phyloP scores from a whole-genome alignment of 1,140 invertebrate genomes.

The Ceratina australensis region DNA sequence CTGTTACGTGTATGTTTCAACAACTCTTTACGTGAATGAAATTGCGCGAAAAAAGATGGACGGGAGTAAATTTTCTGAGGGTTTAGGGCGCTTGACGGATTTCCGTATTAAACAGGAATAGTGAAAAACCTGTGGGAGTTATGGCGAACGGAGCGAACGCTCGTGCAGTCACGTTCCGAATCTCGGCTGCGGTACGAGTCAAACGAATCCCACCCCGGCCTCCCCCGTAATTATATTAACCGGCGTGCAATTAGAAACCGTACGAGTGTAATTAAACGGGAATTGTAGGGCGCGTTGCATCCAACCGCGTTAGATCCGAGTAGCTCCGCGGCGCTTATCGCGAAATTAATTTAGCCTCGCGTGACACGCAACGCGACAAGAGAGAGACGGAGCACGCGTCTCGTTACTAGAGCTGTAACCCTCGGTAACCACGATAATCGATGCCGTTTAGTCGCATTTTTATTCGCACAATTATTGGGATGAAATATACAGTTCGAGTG shows the following conservation, averaged over 20 bases:
- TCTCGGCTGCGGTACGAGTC: not conserved
- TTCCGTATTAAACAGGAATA: too few relatives aligned
- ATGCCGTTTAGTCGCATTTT: too few relatives aligned
- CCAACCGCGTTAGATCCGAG: slow-evolving; percentile 21
- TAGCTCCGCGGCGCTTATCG: slow-evolving; percentile 41
- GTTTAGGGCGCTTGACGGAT: too few relatives aligned
- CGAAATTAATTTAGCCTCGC: slow-evolving; percentile 59
- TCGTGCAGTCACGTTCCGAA: slow-evolving; percentile 1
- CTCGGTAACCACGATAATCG: not conserved
- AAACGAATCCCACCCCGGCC: not conserved
- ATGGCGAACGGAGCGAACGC: not conserved
- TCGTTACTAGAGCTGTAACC: slow-evolving; percentile 32
- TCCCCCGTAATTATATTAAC: not conserved
- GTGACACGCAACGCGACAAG: slow-evolving; percentile 47
- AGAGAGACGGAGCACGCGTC: slow-evolving; percentile 23
- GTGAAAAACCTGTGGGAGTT: too few relatives aligned
- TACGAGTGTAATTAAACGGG: slow-evolving; percentile 24
- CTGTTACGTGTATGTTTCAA: too few relatives aligned
- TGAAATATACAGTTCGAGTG: too few relatives aligned
- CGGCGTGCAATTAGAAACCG: slow-evolving; percentile 1
- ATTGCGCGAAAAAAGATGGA: too few relatives aligned
- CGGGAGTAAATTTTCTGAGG: too few relatives aligned
- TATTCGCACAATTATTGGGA: too few relatives aligned
- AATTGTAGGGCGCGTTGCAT: not conserved
- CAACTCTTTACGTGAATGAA: too few relatives aligned